Evolutionary conservation across 2,113 vertebrate species (phyloP).

Genomic region (Bothrops jararaca): DNA sequence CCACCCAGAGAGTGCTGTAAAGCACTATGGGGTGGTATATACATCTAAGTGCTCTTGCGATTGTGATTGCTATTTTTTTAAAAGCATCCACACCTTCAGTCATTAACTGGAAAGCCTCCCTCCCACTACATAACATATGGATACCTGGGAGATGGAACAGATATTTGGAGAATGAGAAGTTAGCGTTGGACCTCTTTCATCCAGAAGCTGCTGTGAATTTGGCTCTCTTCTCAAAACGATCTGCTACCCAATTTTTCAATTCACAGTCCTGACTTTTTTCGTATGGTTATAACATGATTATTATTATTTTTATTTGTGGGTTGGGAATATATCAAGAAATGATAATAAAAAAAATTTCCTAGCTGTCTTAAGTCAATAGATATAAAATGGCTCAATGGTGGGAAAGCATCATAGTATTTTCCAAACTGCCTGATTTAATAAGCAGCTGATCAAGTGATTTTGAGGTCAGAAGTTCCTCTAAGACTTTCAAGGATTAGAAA

Average conservation of each 20-base stretch:
- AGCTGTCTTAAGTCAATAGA: not conserved
- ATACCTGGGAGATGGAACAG: slow-evolving; percentile 55
- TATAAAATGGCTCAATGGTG: not conserved
- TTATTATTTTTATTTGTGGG: not conserved
- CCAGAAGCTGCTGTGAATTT: slow-evolving; percentile 48
- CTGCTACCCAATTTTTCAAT: not conserved
- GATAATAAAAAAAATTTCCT: not conserved
- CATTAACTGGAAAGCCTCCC: not conserved
- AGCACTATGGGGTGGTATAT: too few relatives aligned
- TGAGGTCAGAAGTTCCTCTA: not conserved
- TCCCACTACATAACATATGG: slow-evolving; percentile 36
- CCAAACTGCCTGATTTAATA: not conserved
- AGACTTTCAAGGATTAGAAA: not conserved
- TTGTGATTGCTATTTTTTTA: not conserved
- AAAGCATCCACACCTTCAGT: not conserved
- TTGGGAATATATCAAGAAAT: not conserved
- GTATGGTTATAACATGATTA: not conserved
- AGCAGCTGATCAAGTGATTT: not conserved
- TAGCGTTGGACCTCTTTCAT: slow-evolving; percentile 55
- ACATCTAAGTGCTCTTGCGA: not conserved
- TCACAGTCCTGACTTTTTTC: not conserved
- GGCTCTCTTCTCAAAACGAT: slow-evolving; percentile 42
- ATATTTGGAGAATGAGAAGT: slow-evolving; percentile 44
- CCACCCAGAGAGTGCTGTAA: too few relatives aligned
- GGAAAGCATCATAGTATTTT: not conserved